Evolutionary conservation across 2,113 vertebrate species (phyloP).

Genomic region (Zosterops lateralis): DNA sequence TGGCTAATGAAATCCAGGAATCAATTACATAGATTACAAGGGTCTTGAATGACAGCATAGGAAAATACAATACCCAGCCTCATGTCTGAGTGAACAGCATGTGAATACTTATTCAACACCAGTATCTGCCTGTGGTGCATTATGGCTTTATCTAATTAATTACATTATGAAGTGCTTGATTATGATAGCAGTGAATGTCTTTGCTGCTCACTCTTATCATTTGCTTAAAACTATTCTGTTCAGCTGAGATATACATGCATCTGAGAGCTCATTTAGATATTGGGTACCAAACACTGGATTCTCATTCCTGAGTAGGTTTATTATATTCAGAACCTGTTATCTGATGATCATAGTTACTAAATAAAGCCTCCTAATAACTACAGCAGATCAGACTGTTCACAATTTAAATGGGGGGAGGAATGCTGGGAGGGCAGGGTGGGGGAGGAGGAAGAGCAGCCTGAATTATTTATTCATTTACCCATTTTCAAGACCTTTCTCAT

Average conservation of each 20-base stretch:
- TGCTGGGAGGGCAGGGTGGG: neutral
- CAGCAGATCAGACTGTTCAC: neutral
- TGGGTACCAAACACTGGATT: neutral
- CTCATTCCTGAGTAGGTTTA: neutral
- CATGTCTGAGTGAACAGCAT: neutral
- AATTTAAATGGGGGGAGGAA: neutral
- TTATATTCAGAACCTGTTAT: neutral
- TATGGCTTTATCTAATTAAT: constrained; percentile 40
- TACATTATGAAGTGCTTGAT: constrained; percentile 9
- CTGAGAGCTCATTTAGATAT: neutral
- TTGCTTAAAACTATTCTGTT: constrained; percentile 13
- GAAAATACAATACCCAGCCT: neutral
- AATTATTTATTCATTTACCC: constrained; percentile 3
- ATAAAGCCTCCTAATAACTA: neutral
- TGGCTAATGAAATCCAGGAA: neutral
- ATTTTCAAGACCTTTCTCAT: constrained; percentile 25
- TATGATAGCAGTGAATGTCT: neutral
- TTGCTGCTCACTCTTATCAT: constrained; percentile 8
- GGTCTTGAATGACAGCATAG: neutral
- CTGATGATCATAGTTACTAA: neutral
- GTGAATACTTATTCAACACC: neutral
- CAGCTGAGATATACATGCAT: neutral
- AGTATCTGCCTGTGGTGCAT: neutral
- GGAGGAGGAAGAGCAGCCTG: neutral
- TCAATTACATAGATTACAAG: neutral